These are phyloP conservation scores for Platyura marginata DNA, from an alignment of 1,140 invertebrate genomes.

Conservation along the genomic window DNA sequence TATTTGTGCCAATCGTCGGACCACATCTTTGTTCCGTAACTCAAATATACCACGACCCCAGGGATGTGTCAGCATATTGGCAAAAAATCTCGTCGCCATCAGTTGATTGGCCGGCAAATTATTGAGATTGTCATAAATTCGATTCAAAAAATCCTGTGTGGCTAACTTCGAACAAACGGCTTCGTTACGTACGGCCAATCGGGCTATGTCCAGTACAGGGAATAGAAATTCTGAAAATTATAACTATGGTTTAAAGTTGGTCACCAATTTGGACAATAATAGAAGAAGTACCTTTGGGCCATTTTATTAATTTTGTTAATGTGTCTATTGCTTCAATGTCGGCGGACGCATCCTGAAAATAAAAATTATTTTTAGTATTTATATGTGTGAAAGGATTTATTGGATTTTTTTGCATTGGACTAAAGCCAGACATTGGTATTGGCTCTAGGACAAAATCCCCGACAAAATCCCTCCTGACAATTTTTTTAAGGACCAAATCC, in stretches of 20 bases:
- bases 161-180: constrained; percentile 36
- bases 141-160: constrained; percentile 20
- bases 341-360: not conserved
- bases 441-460: no score
- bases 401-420: no score
- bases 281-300: constrained; percentile 42
- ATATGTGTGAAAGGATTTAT: no score
- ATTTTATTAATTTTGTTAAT: constrained; percentile 48
- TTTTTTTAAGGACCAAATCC: no score
- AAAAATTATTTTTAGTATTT: no score
- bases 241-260: constrained; percentile 6
- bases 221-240: constrained; percentile 51
- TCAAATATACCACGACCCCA: constrained; percentile 40
- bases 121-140: constrained; percentile 21
- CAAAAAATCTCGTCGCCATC: constrained; percentile 50
- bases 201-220: constrained; percentile 67
- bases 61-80: constrained; percentile 53
- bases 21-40: constrained; percentile 32
- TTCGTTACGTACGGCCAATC: constrained; percentile 52
- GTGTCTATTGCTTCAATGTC: constrained; percentile 28
- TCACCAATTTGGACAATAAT: not conserved
- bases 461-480: no score
- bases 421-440: no score
- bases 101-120: constrained; percentile 52
- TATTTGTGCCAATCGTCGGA: constrained; percentile 33